Evolutionary conservation across 2,113 vertebrate species (phyloP), one percentile per base, ranked within the genome.

Genomic region (Coptodon bakossiorum): DNA sequence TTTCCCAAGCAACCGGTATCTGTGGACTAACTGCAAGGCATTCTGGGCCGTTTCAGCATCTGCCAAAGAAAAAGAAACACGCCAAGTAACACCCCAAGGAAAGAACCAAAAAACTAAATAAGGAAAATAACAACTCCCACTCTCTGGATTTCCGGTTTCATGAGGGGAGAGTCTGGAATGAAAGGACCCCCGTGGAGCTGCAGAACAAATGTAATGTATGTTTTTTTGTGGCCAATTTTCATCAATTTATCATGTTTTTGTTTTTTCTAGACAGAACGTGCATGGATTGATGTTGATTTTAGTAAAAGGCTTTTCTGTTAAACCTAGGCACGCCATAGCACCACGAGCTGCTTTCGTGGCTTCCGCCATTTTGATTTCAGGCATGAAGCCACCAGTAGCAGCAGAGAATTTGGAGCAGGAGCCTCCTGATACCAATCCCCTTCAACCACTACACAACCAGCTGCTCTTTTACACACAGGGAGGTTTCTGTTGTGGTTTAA

Each of bases 1-100:
- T 92, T 97, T 99, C 57, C 97, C 98, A 79, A 95, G 95, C 53
- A 99, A 95, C 34, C 91, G 95, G 95, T 98, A 99, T 40, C 98
- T 98, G 0, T 98, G 97, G 90, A 98, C 82, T 94, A 98, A 83
- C 56, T 91, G 91, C 95, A 99, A 81, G 11, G 98, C 98, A 1
- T 94, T 93, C 89, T 94, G 93, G 34, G 98, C 97, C 0, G 90
- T 89, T 76, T 97, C 95, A 0, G 24, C 19, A 83, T 97, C 98
- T 99, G 93, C 50, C 66, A 17, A 66, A 89, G 36, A 89, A 82
- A 66, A 89, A 89, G n/a, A 54, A 90, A 57, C 5, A 13, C 13
- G 43, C 27, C 45, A 78, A 78, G 73, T 50, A 78, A 78, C 45
- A 78, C 45, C 73, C 73, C 1, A 31, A 52, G 45, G 43, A 78